phyloP scores from a whole-genome alignment of 1,140 invertebrate species.

The Neelides sp. region DNA sequence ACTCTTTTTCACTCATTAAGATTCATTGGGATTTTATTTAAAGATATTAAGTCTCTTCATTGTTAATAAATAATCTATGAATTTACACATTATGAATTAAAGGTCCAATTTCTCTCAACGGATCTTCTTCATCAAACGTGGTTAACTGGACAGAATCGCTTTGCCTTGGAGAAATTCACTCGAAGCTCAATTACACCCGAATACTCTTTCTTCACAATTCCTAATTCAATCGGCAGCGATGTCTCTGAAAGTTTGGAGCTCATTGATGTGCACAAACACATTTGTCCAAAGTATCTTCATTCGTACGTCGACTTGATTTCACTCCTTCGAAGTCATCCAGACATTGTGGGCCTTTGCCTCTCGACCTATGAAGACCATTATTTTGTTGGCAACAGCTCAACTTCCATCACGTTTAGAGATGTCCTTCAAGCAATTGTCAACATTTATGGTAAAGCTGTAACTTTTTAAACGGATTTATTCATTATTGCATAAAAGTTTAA shows the following conservation, averaged over 20 bases:
- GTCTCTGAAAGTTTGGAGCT: conserved; percentile 65
- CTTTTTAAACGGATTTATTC: no score
- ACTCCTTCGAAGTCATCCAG: conserved; percentile 25
- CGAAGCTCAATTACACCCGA: conserved; percentile 16
- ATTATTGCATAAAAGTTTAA: no score
- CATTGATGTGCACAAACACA: conserved; percentile 71
- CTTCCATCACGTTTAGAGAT: conserved; percentile 10
- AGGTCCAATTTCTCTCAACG: conserved; percentile 49
- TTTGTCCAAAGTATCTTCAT: conserved; percentile 48
- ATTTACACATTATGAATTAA: conserved; percentile 16
- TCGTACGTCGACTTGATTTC: conserved; percentile 25
- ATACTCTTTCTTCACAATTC: conserved; percentile 53
- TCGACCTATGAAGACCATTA: conserved; percentile 16
- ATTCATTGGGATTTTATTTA: background rate
- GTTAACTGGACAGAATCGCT: conserved; percentile 74
- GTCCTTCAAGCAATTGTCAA: conserved; percentile 26
- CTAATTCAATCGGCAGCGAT: conserved; percentile 58
- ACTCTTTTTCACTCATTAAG: no score
- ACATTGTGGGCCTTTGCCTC: conserved; percentile 26
- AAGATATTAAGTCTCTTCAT: background rate
- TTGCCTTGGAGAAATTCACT: conserved; percentile 52
- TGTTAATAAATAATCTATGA: conserved; percentile 10
- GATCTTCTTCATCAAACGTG: conserved; percentile 65
- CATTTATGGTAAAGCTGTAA: conserved; percentile 20
- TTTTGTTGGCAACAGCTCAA: background rate